Conservation (phyloP, 1,140 invertebrate genomes). For the Polypedilum pembai region DNA sequence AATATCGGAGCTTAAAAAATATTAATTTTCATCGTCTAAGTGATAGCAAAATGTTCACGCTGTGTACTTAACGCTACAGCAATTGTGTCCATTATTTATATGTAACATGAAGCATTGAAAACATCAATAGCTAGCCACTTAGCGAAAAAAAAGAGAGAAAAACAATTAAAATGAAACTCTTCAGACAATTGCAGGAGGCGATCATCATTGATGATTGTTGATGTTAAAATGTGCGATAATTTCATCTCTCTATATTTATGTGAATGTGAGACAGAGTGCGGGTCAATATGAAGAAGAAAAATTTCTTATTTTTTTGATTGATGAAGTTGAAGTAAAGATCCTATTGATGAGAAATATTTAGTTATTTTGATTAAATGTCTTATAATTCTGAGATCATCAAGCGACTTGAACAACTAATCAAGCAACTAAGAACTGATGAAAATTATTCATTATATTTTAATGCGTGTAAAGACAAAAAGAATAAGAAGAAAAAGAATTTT, state of each 20-base stretch:
- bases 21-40: constrained; percentile 7
- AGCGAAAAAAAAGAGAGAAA: not conserved
- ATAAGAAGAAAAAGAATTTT: not conserved
- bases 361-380: not conserved
- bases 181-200: not conserved
- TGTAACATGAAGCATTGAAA: not conserved
- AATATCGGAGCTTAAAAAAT: not conserved
- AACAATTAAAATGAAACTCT: not conserved
- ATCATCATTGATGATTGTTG: not conserved
- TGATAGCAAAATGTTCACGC: not conserved
- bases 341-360: not conserved
- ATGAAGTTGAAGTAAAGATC: not conserved
- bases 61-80: not conserved
- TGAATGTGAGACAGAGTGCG: too few relatives aligned
- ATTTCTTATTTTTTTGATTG: not conserved
- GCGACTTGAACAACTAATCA: too few relatives aligned
- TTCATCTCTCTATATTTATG: not conserved
- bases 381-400: not conserved
- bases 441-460: not conserved
- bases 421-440: not conserved
- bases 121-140: not conserved
- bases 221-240: not conserved
- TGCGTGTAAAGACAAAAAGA: not conserved
- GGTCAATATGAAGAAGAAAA: not conserved
- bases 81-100: not conserved